Percentiles rank a stretch among this genome's conserved stretches.
These are phyloP conservation scores for Diabrotica undecimpunctata DNA, from an alignment of 1,140 invertebrate species.

Conservation along the genomic window DNA sequence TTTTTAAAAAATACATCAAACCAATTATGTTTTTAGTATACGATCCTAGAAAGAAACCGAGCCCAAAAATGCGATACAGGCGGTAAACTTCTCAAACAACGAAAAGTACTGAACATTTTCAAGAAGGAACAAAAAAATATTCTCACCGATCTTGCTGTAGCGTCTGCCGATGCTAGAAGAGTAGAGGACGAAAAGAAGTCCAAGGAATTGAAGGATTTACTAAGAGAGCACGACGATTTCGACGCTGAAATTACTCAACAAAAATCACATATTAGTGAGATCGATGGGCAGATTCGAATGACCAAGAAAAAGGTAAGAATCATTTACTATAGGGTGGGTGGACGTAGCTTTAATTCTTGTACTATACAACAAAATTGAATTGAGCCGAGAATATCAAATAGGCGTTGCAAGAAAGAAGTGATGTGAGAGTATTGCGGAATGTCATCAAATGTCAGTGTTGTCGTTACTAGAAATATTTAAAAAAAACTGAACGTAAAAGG, in stretches of 20 bases:
- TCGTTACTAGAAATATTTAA: too few relatives aligned
- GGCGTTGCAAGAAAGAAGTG: too few relatives aligned
- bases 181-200: constrained; percentile 48
- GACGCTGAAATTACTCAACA: constrained; percentile 41
- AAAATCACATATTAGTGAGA: constrained; percentile 46
- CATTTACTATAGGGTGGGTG: too few relatives aligned
- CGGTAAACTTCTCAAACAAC: constrained; percentile 63
- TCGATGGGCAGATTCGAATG: constrained; percentile 47
- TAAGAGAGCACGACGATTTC: constrained; percentile 39
- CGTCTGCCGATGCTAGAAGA: constrained; percentile 23
- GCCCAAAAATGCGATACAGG: constrained; percentile 43
- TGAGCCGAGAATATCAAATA: too few relatives aligned
- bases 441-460: too few relatives aligned
- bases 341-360: too few relatives aligned
- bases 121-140: constrained; percentile 59
- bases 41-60: constrained; percentile 40
- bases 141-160: constrained; percentile 54
- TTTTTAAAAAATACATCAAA: too few relatives aligned
- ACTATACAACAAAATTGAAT: background rate
- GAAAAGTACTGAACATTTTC: constrained; percentile 56
- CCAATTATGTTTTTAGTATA: constrained; percentile 28
- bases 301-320: constrained; percentile 35
- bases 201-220: constrained; percentile 22
- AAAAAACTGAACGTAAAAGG: too few relatives aligned
- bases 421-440: too few relatives aligned